phyloP scores from a whole-genome alignment of 2,888 invertebrate species.

The Pardosa pseudoannulata region DNA sequence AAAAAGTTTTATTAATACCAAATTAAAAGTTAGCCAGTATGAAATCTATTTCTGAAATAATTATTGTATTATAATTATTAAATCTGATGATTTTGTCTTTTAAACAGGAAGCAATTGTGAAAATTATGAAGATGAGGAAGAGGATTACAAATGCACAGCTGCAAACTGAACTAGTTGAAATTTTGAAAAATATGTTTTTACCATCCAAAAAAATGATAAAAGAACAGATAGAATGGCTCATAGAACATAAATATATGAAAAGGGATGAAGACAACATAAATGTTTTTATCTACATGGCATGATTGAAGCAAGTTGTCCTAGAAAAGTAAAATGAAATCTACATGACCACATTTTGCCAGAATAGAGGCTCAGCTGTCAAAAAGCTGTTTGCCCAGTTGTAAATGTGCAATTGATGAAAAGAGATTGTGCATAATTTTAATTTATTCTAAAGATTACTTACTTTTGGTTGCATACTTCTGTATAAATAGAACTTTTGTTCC shows the following conservation, averaged over 20 bases:
- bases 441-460: background rate
- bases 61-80: no score
- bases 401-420: background rate
- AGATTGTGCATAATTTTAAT: slow-evolving; percentile 1
- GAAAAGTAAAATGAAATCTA: background rate
- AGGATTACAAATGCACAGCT: slow-evolving; percentile 94
- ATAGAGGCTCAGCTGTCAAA: background rate
- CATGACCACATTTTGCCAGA: background rate
- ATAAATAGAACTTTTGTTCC: background rate
- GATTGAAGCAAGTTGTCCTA: background rate
- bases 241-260: slow-evolving; percentile 98
- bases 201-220: slow-evolving; percentile 99
- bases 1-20: no score
- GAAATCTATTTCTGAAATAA: no score
- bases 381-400: background rate
- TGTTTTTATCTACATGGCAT: slow-evolving; percentile 90
- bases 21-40: no score
- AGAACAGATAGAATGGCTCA: slow-evolving; percentile 99
- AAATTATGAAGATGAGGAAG: slow-evolving; percentile 99
- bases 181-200: slow-evolving; percentile 99
- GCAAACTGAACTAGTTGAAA: slow-evolving; percentile 98
- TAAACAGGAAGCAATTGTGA: slow-evolving; percentile 96
- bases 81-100: background rate
- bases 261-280: slow-evolving; percentile 98
- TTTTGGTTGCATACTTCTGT: background rate